Conservation (phyloP, 2,888 invertebrate species). For the Acronicta alni region DNA sequence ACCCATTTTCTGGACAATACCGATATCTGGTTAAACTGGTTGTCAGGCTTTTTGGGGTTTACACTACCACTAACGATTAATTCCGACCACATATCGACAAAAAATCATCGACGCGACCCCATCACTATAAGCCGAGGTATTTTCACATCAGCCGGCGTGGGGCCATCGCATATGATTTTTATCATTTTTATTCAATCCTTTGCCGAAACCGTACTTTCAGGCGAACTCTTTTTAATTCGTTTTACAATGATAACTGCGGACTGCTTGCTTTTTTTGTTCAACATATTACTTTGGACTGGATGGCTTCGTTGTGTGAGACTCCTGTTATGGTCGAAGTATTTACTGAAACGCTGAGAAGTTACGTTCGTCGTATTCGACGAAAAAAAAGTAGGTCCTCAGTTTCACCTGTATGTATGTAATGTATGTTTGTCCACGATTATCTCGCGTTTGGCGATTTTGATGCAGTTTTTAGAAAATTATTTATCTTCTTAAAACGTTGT, state of each 20-base stretch:
- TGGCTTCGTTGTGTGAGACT: conserved; percentile 43
- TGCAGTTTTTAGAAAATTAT: too few relatives aligned
- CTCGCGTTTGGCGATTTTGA: too few relatives aligned
- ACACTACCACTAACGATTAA: too few relatives aligned
- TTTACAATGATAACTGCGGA: conserved; percentile 82
- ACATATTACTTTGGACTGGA: conserved; percentile 55
- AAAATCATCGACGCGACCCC: conserved; percentile 7
- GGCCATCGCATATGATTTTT: conserved; percentile 83
- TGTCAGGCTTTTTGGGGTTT: too few relatives aligned
- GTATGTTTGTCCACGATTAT: too few relatives aligned
- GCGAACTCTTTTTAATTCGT: conserved; percentile 84
- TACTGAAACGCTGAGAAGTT: too few relatives aligned
- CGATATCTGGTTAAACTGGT: too few relatives aligned
- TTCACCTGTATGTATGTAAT: too few relatives aligned
- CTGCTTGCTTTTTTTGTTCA: conserved; percentile 58
- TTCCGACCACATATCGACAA: conserved; percentile 39
- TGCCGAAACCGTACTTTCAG: conserved; percentile 82
- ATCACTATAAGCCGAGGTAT: conserved; percentile 55
- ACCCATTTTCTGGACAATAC: too few relatives aligned
- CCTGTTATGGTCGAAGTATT: conserved; percentile 17
- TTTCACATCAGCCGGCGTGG: conserved; percentile 65
- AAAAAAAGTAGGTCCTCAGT: too few relatives aligned
- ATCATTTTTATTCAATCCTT: conserved; percentile 85
- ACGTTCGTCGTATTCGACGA: too few relatives aligned
- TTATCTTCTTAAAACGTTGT: too few relatives aligned